A percentile compares a stretch with the other conserved stretches of the same genome.
phyloP scores from a whole-genome alignment of 2,113 vertebrate genomes.

The Oxyruncus cristatus region DNA sequence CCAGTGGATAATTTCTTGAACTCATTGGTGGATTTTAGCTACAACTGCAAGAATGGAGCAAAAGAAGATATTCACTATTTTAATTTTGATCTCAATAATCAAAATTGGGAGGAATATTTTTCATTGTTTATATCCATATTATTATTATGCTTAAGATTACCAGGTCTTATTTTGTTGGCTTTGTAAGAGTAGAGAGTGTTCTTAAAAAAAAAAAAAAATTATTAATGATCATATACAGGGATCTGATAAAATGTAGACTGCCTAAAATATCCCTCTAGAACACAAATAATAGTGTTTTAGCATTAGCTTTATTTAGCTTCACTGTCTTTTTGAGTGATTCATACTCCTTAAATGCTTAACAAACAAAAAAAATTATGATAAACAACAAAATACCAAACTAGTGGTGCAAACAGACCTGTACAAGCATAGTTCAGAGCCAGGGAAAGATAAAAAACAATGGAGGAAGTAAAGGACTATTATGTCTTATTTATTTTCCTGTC shows the following conservation, averaged over 20 bases:
- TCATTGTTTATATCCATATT: neutral
- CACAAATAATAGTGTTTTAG: neutral
- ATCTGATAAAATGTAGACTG: neutral
- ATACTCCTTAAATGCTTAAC: neutral
- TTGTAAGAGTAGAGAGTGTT: neutral
- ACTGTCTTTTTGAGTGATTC: neutral
- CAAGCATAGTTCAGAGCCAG: neutral
- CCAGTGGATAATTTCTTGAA: neutral
- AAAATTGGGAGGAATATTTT: neutral
- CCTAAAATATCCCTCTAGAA: neutral
- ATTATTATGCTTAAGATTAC: neutral
- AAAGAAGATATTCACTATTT: neutral
- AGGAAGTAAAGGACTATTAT: neutral
- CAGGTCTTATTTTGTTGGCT: neutral
- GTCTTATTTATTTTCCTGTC: neutral
- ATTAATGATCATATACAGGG: neutral
- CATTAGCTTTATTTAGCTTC: neutral
- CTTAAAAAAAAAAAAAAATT: neutral
- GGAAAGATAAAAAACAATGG: neutral
- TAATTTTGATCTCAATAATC: neutral
- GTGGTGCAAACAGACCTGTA: neutral
- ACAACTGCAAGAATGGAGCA: neutral
- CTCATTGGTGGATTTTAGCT: neutral
- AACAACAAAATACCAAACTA: neutral
- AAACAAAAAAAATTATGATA: neutral